A percentile compares a stretch with the other conserved stretches of the same genome.
These are phyloP conservation scores for Nematostella vectensis DNA, from an alignment of 92 coral and sea anemone species.

Conservation along the genomic window DNA sequence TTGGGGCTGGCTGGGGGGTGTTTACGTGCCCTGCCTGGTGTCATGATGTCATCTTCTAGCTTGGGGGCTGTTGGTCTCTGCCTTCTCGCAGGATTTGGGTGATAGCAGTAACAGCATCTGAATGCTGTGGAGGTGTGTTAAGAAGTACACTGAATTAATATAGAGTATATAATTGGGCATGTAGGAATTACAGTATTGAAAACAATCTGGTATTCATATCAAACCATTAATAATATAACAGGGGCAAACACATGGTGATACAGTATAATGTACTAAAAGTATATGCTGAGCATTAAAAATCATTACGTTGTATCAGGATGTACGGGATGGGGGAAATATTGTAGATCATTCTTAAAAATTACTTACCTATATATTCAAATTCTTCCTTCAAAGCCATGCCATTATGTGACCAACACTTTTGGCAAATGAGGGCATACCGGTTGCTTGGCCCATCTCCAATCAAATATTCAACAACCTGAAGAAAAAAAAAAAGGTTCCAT, in stretches of 20 bases:
- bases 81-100: slow-evolving; percentile 78
- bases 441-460: slow-evolving; percentile 98
- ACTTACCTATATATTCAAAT: slow-evolving; percentile 82
- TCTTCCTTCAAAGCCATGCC: slow-evolving; percentile 99
- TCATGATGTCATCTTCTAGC: slow-evolving; percentile 65
- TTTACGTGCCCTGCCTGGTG: slow-evolving; percentile 22
- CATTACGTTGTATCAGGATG: too few species aligned
- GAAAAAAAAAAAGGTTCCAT: neutral
- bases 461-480: slow-evolving; percentile 88
- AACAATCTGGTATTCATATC: too few species aligned
- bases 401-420: slow-evolving; percentile 81
- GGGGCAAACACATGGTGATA: too few species aligned
- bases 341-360: too few species aligned
- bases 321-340: too few species aligned
- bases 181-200: too few species aligned
- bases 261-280: too few species aligned
- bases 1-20: slow-evolving; percentile 20
- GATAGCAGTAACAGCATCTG: slow-evolving; percentile 91
- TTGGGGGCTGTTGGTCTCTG: slow-evolving; percentile 91
- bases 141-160: neutral
- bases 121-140: slow-evolving; percentile 56
- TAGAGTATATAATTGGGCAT: too few species aligned
- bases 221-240: neutral
- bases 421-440: slow-evolving; percentile 91
- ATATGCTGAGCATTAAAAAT: too few species aligned